Base-by-base conservation (phyloP, 35 echinoderm and acorn worm genomes). In the Diadema setosum region DNA sequence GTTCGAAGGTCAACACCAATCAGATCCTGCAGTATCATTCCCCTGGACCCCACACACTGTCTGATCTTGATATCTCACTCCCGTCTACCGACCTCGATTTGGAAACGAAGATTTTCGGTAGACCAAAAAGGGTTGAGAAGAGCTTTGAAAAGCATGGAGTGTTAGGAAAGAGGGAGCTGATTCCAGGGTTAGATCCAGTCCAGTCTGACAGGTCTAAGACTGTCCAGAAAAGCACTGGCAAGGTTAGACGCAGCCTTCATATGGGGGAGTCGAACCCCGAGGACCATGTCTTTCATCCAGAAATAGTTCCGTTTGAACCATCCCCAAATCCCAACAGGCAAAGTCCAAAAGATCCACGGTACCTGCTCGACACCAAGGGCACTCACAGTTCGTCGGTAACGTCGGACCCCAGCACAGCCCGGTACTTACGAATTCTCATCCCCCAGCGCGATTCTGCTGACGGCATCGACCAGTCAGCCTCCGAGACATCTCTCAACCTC, bases 341-440 rank as follows among this genome's bases (percentile, higher is more conserved):
- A 16, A 59, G 56, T 21, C 30, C 84, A 21, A 59, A 43, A 20
- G 43, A 35, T 64, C 87, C 73, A 58, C 32, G 25, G 39, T 41
- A 34, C 39, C 36, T 81, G 1, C 40, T 59, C 17, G 76, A 81
- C 30, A 63, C 87, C 7, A 78, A 90, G 5, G 65, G 15, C n/a
- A 49, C 35, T 60, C 2, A 78, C 15, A 17, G 9, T 52, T 52
- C 36, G 5, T 42, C 33, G 11, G 57, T 83, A 12, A 42, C 39
- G 20, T 80, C 50, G 2, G 87, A 90, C 37, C 50, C 48, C 14
- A 90, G 69, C 58, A 81, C 90, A 21, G 90, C 90, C 30, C 30
- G 90, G 23, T 92, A 86, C 57, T 76, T 92, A 31, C 84, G 84
- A 33, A 92, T 92, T 81, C 56, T 92, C 14, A 80, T 58, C 23